Evolutionary conservation across 2,888 invertebrate genomes (phyloP).

Genomic region (Dicyrtomina minuta): DNA sequence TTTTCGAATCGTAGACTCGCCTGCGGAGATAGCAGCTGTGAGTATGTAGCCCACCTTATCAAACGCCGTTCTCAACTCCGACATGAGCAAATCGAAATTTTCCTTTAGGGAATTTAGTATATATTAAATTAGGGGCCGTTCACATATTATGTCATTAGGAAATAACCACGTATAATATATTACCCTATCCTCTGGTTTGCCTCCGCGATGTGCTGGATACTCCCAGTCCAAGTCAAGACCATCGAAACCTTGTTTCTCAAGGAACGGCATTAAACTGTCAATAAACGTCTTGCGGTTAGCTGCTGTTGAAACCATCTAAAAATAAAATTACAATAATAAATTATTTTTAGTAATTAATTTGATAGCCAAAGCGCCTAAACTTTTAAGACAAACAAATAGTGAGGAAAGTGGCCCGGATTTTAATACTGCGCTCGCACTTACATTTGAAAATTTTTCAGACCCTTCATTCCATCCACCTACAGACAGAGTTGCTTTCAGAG

Average conservation of each 20-base stretch:
- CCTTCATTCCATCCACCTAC: conserved; percentile 48
- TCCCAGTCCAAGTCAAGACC: conserved; percentile 55
- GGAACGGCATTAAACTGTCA: conserved; percentile 54
- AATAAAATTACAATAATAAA: no score
- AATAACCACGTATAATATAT: neutral
- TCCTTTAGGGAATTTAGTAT: conserved; percentile 14
- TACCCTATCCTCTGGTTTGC: conserved; percentile 54
- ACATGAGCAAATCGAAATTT: conserved; percentile 35
- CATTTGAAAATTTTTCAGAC: conserved; percentile 35
- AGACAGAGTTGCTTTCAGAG: conserved; percentile 39
- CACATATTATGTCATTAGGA: neutral
- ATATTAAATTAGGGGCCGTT: neutral
- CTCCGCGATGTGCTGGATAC: conserved; percentile 55
- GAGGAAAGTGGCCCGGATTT: no score
- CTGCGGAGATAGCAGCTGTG: conserved; percentile 46
- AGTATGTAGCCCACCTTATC: conserved; percentile 36
- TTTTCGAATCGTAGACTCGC: conserved; percentile 38
- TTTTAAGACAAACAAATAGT: no score
- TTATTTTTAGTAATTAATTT: no score
- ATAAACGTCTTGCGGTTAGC: conserved; percentile 53
- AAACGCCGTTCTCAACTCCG: conserved; percentile 35
- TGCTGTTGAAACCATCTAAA: conserved; percentile 48
- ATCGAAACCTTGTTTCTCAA: conserved; percentile 47
- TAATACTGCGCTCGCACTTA: no score
- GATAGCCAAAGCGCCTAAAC: no score